Base-by-base conservation (phyloP, 2,888 invertebrate genomes). In the Ochropacha duplaris region DNA sequence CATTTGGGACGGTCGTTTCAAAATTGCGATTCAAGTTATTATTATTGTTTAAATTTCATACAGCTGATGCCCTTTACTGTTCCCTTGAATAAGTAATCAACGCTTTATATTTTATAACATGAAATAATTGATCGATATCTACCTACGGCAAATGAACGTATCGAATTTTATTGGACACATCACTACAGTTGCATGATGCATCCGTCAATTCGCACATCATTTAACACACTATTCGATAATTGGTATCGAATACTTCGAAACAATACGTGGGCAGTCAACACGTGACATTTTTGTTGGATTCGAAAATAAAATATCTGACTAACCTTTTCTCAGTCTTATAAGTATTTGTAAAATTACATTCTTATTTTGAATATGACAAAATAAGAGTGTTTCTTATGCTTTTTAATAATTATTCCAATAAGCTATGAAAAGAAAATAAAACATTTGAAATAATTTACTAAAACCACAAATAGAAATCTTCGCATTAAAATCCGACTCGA, bases 131-230 rank as follows among this genome's bases (percentile, higher is more conserved):
- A n/a, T n/a, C n/a, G n/a, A n/a, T n/a, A n/a, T n/a, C n/a, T n/a
- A n/a, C n/a, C n/a, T n/a, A 51, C 28, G 5, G 5, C 24, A 52
- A 28, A 22, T 52, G 12, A 22, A 31, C 22, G 11, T 19, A 52
- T 52, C 31, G 52, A 52, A n/a, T n/a, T 24, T 52, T 6, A 28
- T 51, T 16, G 11, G 12, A 12, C 19, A 31, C 52, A 24, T 34
- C 52, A 52, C 52, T 52, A 52, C 19, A 11, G 11, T 28, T 26
- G 8, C 3, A 19, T 11, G 78, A 76, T n/a, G 81, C 81, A n/a
- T n/a, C n/a, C n/a, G n/a, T 84, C 79, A 79, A 84, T 87, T 88
- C 81, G 79, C 86, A 87, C 83, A 76, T 83, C 86, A 86, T 86
- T 85, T 84, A 81, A 74, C 74, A 66, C 72, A 74, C 74, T 69